Evolutionary conservation across 2,797 vertebrate genomes (phyloP).

Genomic region (Menidia menidia): DNA sequence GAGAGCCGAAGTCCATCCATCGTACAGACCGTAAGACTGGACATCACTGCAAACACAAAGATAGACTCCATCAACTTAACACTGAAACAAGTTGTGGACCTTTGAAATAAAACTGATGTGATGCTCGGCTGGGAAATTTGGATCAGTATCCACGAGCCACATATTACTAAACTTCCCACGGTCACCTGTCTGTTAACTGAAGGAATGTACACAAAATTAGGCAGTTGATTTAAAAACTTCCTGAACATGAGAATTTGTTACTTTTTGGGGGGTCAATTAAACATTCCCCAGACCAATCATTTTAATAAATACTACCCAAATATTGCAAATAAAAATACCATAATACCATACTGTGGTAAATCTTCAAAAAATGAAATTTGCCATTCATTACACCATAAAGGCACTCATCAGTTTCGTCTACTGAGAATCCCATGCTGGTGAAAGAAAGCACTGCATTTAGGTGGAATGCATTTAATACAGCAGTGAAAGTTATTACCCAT

Average conservation of each 20-base stretch:
- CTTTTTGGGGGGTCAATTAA: neutral
- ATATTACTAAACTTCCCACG: neutral
- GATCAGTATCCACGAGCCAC: neutral
- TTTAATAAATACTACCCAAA: neutral
- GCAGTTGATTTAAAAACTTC: neutral
- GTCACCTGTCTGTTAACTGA: neutral
- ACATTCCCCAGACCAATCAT: neutral
- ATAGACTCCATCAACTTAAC: neutral
- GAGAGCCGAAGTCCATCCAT: neutral
- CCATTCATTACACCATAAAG: neutral
- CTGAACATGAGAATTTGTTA: neutral
- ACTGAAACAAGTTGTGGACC: too few species aligned
- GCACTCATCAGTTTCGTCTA: neutral
- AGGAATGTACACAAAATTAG: neutral
- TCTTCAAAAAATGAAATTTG: neutral
- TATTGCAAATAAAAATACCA: neutral
- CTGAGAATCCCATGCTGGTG: constrained; percentile 11
- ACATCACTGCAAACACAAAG: neutral
- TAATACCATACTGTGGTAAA: too few species aligned
- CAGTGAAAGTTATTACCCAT: constrained; percentile 56
- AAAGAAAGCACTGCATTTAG: constrained; percentile 32
- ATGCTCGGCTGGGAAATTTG: neutral
- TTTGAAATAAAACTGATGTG: too few species aligned
- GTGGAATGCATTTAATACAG: constrained; percentile 34
- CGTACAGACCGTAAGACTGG: neutral